Evolutionary conservation across 2,797 vertebrate genomes (phyloP), one percentile per base, ranked within the genome.

Genomic region (Fundulus diaphanus): DNA sequence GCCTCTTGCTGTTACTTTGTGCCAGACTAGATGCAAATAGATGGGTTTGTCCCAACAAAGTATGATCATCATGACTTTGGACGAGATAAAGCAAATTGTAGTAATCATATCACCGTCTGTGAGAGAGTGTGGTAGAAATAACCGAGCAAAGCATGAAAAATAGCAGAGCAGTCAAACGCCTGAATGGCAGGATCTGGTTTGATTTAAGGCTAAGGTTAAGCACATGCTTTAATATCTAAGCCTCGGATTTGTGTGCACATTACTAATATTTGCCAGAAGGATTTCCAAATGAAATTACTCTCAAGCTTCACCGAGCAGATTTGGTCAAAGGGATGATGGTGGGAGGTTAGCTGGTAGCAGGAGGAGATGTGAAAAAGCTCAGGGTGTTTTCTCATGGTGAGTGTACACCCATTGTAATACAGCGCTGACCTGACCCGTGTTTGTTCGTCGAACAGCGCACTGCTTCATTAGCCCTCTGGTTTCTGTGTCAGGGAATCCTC

Each of bases 181-280:
- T 77, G 80, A 89, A 74, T 84, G 83, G 59, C 82, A 84, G 82
- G n/a, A 88, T 70, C 68, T 24, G n/a, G 74, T 76, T 77, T 80
- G 82, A 90, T 85, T 83, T 85, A 70, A 78, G 72, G 80, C 67
- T 81, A 35, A 84, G 82, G 86, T 92, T 91, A 92, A 91, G 81
- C 66, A 74, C 84, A 46, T 74, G 81, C 84, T 89, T 90, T 85
- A 83, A 86, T 85, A 73, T 83, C 84, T 92, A 90, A 92, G 81
- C 87, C 82, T 70, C 59, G 89, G 88, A 92, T 91, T 92, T 89
- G 76, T 89, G 86, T 90, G 83, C 85, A 87, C 88, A 91, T 93
- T 90, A 85, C 68, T 85, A 81, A 90, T 90, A 88, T 90, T 90
- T 89, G 88, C 84, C 77, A 24, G 72, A 68, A 87, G 89, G 87